Conservation (phyloP, 30 jellyfish, hydroid and myxozoan genomes). For the Cassiopea andromeda region DNA sequence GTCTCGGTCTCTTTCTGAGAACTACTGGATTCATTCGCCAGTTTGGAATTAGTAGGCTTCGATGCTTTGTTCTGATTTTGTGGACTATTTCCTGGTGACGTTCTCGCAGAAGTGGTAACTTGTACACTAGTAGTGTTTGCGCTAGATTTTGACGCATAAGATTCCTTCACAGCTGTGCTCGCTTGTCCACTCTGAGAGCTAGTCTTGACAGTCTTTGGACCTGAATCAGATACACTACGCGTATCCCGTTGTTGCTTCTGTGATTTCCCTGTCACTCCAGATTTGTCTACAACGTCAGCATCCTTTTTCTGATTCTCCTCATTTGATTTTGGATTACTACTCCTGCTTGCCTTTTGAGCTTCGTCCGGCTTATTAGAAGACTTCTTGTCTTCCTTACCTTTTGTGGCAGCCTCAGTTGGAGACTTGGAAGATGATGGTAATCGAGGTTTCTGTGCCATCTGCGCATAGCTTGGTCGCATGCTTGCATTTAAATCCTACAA, state of each 20-base stretch:
- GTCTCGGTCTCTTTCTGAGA: conserved; percentile 32
- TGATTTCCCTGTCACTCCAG: conserved; percentile 53
- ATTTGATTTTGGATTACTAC: conserved; percentile 10
- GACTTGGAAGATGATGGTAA: conserved; percentile 36
- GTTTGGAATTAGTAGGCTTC: conserved; percentile 17
- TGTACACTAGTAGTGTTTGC: conserved; percentile 43
- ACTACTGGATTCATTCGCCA: not conserved
- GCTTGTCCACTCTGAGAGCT: conserved; percentile 65
- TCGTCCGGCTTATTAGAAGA: conserved; percentile 18
- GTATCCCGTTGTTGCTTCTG: conserved; percentile 73
- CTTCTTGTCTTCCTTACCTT: conserved; percentile 59
- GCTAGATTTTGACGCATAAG: conserved; percentile 91
- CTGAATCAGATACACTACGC: conserved; percentile 66
- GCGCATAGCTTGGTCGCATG: conserved; percentile 92
- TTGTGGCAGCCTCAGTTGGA: conserved; percentile 39
- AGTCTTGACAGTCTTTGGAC: conserved; percentile 38
- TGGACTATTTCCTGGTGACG: not conserved
- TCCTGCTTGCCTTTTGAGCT: conserved; percentile 8
- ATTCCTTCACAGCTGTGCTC: conserved; percentile 66
- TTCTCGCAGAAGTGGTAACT: conserved; percentile 1
- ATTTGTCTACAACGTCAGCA: conserved; percentile 29
- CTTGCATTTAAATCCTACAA: conserved; percentile 47
- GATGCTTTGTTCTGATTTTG: conserved; percentile 35
- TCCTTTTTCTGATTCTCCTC: conserved; percentile 38
- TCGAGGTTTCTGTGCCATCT: conserved; percentile 97